These are phyloP conservation scores for Anas platyrhynchos DNA, from an alignment of 2,113 vertebrate species.

Conservation along the genomic window DNA sequence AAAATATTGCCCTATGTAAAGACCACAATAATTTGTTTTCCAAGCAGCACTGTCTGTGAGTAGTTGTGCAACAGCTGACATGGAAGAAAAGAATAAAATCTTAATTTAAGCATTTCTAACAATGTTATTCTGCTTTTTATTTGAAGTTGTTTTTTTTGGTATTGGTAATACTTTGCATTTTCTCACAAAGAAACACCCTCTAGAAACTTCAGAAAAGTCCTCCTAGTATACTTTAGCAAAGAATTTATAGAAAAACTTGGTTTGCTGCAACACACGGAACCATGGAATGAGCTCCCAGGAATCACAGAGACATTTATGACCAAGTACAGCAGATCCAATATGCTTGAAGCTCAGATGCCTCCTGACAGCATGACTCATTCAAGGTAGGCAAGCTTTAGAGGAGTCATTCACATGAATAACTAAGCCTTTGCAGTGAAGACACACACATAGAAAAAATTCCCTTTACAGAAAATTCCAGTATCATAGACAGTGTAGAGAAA, in stretches of 20 bases:
- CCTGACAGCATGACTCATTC: neutral
- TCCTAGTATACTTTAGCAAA: neutral
- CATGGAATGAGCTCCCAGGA: neutral
- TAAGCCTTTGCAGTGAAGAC: neutral
- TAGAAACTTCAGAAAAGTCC: neutral
- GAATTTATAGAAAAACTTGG: neutral
- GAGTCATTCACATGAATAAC: neutral
- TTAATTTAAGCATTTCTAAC: neutral
- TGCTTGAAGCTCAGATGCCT: neutral
- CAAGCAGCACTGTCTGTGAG: neutral
- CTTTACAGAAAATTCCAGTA: neutral
- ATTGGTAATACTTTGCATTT: neutral
- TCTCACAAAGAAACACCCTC: neutral
- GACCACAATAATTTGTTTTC: neutral
- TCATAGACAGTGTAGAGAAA: neutral
- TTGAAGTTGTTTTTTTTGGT: neutral
- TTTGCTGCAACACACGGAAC: neutral
- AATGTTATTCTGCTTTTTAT: neutral
- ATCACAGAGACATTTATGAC: neutral
- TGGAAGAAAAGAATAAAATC: neutral
- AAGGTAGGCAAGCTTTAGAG: neutral
- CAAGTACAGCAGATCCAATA: neutral
- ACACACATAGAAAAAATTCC: neutral
- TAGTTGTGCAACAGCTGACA: neutral
- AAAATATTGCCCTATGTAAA: neutral